Base-by-base conservation (phyloP, 1,140 invertebrate species). In the Cherax destructor region DNA sequence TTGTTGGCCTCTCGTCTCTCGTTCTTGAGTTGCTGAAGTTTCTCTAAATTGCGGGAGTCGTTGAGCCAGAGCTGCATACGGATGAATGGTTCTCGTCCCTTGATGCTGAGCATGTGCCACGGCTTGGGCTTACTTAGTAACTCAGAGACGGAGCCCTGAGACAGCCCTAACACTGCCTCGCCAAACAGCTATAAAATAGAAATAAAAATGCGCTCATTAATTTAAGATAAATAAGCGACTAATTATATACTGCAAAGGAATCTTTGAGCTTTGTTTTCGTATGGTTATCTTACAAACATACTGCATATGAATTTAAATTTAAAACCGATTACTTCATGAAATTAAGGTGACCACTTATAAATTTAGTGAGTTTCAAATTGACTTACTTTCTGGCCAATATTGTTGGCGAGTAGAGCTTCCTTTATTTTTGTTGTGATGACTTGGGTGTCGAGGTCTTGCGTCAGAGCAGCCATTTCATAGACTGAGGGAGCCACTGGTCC, bases 71-170 rank as follows among this genome's bases (percentile, higher is more conserved):
- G 95, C 94, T 99, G 98, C 99, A 99, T 99, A 91, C 99, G 96
- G 91, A 99, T 99, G 95, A 99, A 99, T 0, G 99, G 99, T 94
- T 99, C 99, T 52, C 99, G 95, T 0, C 99, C 99, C 95, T 99
- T 99, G 94, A 99, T 99, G 93, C 98, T 99, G 10, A 99, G 96
- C 98, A 99, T 99, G 94, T 99, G 98, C 99, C 99, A 99, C 0
- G 99, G 99, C 94, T 99, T 99, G 1, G 99, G 99, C 95, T 99
- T 99, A 78, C 98, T 99, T 0, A 99, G 95, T 21, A 99, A 95
- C 95, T 99, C 99, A 94, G 98, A 99, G 1, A 99, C 99, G 0
- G 98, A 99, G 24, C 99, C 99, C 95, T 99, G 99, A 4, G 98
- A 99, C 18, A 99, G 95, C 0, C 98, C 99, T 0, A 99, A 95